Conservation (phyloP, 37 sponge, comb jelly and placozoan species). For the Geodia barretti region DNA sequence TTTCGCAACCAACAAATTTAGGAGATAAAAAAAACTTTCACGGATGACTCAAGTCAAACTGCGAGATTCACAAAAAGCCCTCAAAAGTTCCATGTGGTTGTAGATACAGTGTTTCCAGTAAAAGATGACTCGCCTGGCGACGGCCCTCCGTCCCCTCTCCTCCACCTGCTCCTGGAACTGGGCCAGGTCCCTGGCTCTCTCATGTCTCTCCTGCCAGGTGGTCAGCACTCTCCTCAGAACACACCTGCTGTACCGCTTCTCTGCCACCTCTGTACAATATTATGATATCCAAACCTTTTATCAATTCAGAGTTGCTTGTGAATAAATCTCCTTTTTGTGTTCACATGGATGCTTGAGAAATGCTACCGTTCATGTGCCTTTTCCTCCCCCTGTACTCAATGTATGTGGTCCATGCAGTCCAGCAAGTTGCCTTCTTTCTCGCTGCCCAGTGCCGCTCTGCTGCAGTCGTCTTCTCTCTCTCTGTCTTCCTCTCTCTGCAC, state of each 20-base stretch:
- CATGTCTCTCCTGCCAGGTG: conserved; percentile 13
- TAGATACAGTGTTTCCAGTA: conserved; percentile 61
- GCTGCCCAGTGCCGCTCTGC: not conserved
- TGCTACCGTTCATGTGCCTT: conserved; percentile 17
- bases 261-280: conserved; percentile 16
- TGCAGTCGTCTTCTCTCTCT: not conserved
- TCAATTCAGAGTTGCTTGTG: no score
- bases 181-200: conserved; percentile 19
- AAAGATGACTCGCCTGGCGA: conserved; percentile 12
- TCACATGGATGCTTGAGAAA: not conserved
- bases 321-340: not conserved
- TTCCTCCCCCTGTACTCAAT: not conserved
- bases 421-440: not conserved
- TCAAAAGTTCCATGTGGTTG: no score
- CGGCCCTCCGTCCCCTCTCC: conserved; percentile 15
- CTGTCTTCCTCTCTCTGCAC: not conserved
- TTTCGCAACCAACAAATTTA: no score
- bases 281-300: not conserved
- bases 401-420: conserved; percentile 30
- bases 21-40: no score
- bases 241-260: not conserved
- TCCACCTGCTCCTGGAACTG: conserved; percentile 40
- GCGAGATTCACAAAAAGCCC: no score
- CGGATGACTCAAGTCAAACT: no score
- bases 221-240: not conserved